A percentile compares a stretch with the other conserved stretches of the same genome.
Evolutionary conservation across 2,113 vertebrate species (phyloP).

Genomic region (Hippocampus abdominalis): DNA sequence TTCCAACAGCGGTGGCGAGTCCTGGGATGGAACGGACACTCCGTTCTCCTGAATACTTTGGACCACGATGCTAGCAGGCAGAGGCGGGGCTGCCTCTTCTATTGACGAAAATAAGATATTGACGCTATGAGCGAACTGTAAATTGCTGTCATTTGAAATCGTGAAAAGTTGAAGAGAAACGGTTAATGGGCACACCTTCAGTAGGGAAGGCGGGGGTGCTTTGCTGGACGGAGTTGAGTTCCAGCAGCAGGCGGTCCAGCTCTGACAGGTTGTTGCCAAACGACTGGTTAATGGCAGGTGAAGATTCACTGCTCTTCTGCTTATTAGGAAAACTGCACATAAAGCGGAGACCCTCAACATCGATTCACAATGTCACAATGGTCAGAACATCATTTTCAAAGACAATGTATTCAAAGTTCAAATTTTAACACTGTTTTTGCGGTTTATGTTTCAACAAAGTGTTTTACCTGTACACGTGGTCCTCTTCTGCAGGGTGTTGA

Average conservation of each 20-base stretch:
- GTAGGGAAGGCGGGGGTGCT: constrained; percentile 71
- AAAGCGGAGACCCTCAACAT: constrained; percentile 7
- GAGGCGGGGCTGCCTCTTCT: constrained; percentile 58
- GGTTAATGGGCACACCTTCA: constrained; percentile 68
- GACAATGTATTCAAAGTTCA: not conserved
- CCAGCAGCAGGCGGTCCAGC: constrained; percentile 87
- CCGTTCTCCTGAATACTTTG: constrained; percentile 78
- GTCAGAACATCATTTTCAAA: not conserved
- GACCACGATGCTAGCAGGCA: constrained; percentile 57
- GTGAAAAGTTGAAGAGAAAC: not conserved
- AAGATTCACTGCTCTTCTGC: constrained; percentile 83
- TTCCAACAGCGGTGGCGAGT: constrained; percentile 67
- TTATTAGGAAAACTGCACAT: constrained; percentile 86
- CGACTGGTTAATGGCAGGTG: constrained; percentile 80
- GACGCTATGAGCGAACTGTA: not conserved
- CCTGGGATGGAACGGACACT: constrained; percentile 64
- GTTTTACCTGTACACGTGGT: constrained; percentile 90
- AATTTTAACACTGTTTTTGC: not conserved
- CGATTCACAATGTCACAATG: not conserved
- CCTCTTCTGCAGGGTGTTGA: constrained; percentile 76
- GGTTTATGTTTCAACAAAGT: not conserved
- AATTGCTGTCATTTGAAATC: not conserved
- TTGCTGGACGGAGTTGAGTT: constrained; percentile 89
- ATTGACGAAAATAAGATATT: not conserved
- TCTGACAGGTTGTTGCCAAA: constrained; percentile 92